phyloP scores from a whole-genome alignment of 2,888 invertebrate genomes.

The Cheilosia vernalis region DNA sequence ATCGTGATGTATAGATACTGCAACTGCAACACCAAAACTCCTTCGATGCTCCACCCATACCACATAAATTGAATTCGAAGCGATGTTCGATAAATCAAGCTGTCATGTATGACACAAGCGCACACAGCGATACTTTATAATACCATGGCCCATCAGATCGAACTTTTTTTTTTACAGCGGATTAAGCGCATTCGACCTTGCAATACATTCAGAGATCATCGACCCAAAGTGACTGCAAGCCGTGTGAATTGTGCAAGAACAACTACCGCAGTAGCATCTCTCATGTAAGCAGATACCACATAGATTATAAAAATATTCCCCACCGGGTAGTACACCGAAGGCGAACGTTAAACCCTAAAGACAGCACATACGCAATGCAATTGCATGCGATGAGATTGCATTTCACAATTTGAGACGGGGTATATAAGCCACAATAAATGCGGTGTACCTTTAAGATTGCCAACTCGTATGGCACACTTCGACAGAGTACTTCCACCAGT shows the following conservation, averaged over 20 bases:
- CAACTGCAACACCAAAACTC: not conserved
- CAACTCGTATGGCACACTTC: constrained; percentile 27
- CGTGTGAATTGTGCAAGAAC: constrained; percentile 70
- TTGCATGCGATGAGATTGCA: constrained; percentile 47
- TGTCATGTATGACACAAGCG: constrained; percentile 51
- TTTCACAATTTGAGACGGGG: constrained; percentile 53
- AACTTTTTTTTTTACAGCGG: constrained; percentile 28
- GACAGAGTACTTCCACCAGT: constrained; percentile 31
- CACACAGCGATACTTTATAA: constrained; percentile 34
- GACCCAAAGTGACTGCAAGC: constrained; percentile 40
- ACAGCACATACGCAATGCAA: constrained; percentile 47
- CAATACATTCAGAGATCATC: constrained; percentile 53
- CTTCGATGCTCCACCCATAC: constrained; percentile 1
- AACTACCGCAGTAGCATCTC: constrained; percentile 46
- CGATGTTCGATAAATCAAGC: constrained; percentile 64
- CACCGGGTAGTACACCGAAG: constrained; percentile 9
- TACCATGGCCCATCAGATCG: constrained; percentile 38
- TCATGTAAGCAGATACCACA: constrained; percentile 29
- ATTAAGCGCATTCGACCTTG: constrained; percentile 67
- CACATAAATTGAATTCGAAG: constrained; percentile 24
- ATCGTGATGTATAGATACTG: not conserved
- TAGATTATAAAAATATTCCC: constrained; percentile 10
- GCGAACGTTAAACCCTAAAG: constrained; percentile 63
- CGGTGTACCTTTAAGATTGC: constrained; percentile 32
- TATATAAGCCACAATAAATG: constrained; percentile 34